Conservation (phyloP, 2,113 vertebrate genomes). For the Pollimyrus isidori region DNA sequence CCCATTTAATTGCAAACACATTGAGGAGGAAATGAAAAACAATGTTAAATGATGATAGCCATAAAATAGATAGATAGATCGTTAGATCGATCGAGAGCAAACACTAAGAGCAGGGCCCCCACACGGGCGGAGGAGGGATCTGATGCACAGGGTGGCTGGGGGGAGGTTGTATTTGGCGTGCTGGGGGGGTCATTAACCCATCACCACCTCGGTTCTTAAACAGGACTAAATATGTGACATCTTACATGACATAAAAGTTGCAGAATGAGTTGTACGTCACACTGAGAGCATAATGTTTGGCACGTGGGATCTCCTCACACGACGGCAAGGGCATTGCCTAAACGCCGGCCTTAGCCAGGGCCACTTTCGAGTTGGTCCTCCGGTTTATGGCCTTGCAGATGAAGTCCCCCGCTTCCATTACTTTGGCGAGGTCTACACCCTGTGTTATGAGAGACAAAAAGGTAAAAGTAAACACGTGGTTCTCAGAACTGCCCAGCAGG, state of each 20-base stretch:
- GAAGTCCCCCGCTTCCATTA: conserved; percentile 83
- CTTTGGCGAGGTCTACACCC: conserved; percentile 79
- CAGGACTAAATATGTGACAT: background rate
- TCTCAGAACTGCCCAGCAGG: conserved; percentile 46
- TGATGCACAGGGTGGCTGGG: background rate
- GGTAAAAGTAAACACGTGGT: background rate
- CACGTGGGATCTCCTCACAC: background rate
- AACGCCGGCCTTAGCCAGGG: conserved; percentile 59
- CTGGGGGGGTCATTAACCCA: background rate
- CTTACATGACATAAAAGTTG: background rate
- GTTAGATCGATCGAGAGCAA: background rate
- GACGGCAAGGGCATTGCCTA: conserved; percentile 25
- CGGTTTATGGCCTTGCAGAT: conserved; percentile 79
- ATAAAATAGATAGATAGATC: background rate
- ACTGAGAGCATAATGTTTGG: background rate
- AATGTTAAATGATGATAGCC: background rate
- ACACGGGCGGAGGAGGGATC: background rate
- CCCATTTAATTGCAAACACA: conserved; percentile 30
- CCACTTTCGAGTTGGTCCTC: conserved; percentile 86
- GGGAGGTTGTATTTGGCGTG: background rate
- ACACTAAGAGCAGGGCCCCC: background rate
- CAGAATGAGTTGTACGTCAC: background rate
- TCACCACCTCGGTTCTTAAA: background rate
- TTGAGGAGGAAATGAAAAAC: conserved; percentile 32
- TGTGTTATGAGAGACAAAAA: conserved; percentile 35